Evolutionary conservation across 2,888 invertebrate genomes (phyloP).

Genomic region (Troglohyphantes excavatus): DNA sequence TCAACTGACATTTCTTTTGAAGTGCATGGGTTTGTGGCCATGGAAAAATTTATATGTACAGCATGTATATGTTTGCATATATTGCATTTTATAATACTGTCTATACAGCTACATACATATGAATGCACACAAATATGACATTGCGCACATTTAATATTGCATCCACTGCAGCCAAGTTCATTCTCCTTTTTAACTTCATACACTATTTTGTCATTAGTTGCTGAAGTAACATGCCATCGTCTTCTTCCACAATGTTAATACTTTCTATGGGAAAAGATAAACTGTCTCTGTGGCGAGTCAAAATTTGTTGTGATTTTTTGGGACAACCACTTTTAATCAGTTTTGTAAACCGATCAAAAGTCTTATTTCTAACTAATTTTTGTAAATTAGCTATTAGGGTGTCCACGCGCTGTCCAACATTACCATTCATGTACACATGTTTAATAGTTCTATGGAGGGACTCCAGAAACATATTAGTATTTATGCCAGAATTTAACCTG

Average conservation of each 20-base stretch:
- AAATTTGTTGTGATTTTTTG: background rate
- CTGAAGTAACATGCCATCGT: background rate
- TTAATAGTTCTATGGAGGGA: slow-evolving; percentile 31
- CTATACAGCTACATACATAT: slow-evolving; percentile 16
- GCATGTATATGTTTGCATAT: slow-evolving; percentile 42
- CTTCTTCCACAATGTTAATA: background rate
- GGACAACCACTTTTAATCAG: background rate
- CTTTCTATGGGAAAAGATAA: background rate
- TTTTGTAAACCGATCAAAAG: slow-evolving; percentile 17
- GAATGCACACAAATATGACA: slow-evolving; percentile 21
- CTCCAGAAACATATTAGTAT: slow-evolving; percentile 66
- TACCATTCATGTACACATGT: slow-evolving; percentile 39
- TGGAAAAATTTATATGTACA: background rate
- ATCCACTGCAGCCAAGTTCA: background rate
- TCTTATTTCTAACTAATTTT: slow-evolving; percentile 6
- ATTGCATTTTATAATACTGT: slow-evolving; percentile 32
- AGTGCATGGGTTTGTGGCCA: too few relatives aligned
- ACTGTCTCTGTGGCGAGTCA: background rate
- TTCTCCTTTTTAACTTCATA: background rate
- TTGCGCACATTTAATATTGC: background rate
- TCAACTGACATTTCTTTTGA: too few relatives aligned
- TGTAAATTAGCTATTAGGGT: background rate
- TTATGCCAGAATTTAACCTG: slow-evolving; percentile 38
- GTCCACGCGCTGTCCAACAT: slow-evolving; percentile 7
- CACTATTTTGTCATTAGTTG: too few relatives aligned